Evolutionary conservation across 2,888 invertebrate genomes (phyloP).

Genomic region (Agrochola circellaris): DNA sequence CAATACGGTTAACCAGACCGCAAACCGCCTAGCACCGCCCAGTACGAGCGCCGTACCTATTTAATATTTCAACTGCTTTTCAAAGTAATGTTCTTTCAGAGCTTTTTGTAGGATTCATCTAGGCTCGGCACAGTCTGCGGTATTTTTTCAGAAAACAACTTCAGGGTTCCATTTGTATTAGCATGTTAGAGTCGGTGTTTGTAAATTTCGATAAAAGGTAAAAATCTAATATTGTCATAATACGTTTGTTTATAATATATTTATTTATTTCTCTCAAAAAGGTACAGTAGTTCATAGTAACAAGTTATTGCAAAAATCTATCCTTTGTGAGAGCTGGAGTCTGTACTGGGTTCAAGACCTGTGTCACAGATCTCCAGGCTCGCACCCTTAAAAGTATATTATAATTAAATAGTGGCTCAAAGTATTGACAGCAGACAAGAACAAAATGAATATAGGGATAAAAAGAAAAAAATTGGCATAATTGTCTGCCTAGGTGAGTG

Average conservation of each 20-base stretch:
- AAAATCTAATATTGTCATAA: conserved; percentile 11
- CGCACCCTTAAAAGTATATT: no score
- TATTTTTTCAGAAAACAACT: conserved; percentile 46
- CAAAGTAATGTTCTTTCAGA: conserved; percentile 46
- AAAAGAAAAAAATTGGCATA: no score
- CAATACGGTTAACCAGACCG: conserved; percentile 16
- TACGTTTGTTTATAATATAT: conserved; percentile 23
- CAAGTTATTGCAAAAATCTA: no score
- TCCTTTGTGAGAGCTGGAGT: no score
- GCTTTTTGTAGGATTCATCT: conserved; percentile 36
- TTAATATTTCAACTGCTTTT: conserved; percentile 60
- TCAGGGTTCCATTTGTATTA: conserved; percentile 42
- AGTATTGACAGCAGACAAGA: no score
- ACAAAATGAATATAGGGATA: no score
- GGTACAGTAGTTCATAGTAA: no score
- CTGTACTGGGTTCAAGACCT: no score
- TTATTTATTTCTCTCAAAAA: no score
- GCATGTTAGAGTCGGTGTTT: conserved; percentile 14
- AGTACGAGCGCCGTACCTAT: conserved; percentile 12
- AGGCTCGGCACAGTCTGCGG: conserved; percentile 5
- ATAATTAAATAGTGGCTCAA: no score
- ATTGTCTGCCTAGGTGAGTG: no score
- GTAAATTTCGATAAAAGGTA: conserved; percentile 1
- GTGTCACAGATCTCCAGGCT: no score
- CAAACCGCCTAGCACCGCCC: conserved; percentile 5